These are phyloP conservation scores for Telmatherina bonti DNA, from an alignment of 2,797 vertebrate genomes.

Conservation along the genomic window DNA sequence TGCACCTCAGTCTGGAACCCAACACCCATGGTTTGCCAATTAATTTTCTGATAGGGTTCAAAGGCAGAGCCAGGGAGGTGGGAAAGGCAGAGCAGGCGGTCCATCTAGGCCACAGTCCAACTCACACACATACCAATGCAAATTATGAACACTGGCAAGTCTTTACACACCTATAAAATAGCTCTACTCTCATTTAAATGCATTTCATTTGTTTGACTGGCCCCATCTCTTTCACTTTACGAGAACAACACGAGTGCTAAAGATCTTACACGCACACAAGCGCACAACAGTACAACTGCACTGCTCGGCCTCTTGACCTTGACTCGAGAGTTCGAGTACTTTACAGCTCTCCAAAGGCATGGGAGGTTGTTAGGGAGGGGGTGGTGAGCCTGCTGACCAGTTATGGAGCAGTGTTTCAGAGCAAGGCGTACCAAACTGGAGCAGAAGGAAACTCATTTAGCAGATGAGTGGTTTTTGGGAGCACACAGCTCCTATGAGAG, in stretches of 20 bases:
- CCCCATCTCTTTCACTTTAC: slow-evolving; percentile 8
- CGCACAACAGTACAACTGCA: slow-evolving; percentile 22
- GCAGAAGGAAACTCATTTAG: slow-evolving; percentile 81
- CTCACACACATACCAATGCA: slow-evolving; percentile 17
- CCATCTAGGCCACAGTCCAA: slow-evolving; percentile 37
- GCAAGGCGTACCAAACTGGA: slow-evolving; percentile 37
- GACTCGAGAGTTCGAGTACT: slow-evolving; percentile 60
- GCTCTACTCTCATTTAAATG: slow-evolving; percentile 7
- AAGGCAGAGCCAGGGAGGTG: slow-evolving; percentile 60
- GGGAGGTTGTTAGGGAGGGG: slow-evolving; percentile 7
- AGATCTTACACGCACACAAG: slow-evolving; percentile 19
- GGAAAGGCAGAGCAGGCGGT: slow-evolving; percentile 40
- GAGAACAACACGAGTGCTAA: slow-evolving; percentile 9
- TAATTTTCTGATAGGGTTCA: slow-evolving; percentile 79
- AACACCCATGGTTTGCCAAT: slow-evolving; percentile 74
- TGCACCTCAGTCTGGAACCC: slow-evolving; percentile 68
- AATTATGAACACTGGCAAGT: not conserved
- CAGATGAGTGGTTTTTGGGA: slow-evolving; percentile 70
- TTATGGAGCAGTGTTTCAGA: slow-evolving; percentile 67
- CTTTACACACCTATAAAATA: slow-evolving; percentile 3
- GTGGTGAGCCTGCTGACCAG: slow-evolving; percentile 49
- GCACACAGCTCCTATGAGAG: slow-evolving; percentile 42
- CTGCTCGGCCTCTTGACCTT: slow-evolving; percentile 66
- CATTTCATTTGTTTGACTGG: slow-evolving; percentile 1
- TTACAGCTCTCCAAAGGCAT: slow-evolving; percentile 68